Percentiles rank a stretch among this genome's conserved stretches.
phyloP scores from a whole-genome alignment of 2,797 vertebrate species.

The Microctenopoma stevenorrisi region DNA sequence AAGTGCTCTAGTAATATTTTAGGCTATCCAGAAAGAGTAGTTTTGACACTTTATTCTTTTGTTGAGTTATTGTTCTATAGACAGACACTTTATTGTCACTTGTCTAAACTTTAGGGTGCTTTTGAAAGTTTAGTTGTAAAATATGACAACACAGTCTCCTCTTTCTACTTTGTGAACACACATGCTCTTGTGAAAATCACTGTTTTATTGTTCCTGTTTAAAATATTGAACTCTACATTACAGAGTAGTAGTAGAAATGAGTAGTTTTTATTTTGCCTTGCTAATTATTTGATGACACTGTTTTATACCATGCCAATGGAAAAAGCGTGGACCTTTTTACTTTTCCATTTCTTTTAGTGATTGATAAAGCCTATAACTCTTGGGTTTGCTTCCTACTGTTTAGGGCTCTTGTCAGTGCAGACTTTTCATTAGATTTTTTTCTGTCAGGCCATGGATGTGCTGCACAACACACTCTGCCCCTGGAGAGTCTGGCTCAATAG shows the following conservation, averaged over 20 bases:
- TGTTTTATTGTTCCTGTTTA: constrained; percentile 23
- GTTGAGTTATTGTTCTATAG: constrained; percentile 27
- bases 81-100: constrained; percentile 35
- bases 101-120: constrained; percentile 25
- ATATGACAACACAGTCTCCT: constrained; percentile 28
- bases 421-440: constrained; percentile 67
- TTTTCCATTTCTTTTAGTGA: constrained; percentile 31
- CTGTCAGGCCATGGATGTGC: constrained; percentile 61
- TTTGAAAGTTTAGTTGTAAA: constrained; percentile 39
- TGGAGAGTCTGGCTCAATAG: constrained; percentile 58
- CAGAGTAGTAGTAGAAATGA: background rate
- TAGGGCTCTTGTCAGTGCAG: constrained; percentile 46
- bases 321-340: constrained; percentile 27
- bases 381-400: constrained; percentile 44
- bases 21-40: constrained; percentile 40
- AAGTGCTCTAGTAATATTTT: constrained; percentile 65
- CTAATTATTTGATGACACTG: constrained; percentile 1
- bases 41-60: constrained; percentile 50
- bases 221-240: constrained; percentile 9
- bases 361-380: constrained; percentile 45
- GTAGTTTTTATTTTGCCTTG: constrained; percentile 22
- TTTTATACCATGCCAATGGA: constrained; percentile 19
- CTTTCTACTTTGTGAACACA: constrained; percentile 22
- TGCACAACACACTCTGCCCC: constrained; percentile 57
- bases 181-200: constrained; percentile 26